Conservation (phyloP, 2,797 vertebrate genomes). For the Microctenopoma steveboyesi region DNA sequence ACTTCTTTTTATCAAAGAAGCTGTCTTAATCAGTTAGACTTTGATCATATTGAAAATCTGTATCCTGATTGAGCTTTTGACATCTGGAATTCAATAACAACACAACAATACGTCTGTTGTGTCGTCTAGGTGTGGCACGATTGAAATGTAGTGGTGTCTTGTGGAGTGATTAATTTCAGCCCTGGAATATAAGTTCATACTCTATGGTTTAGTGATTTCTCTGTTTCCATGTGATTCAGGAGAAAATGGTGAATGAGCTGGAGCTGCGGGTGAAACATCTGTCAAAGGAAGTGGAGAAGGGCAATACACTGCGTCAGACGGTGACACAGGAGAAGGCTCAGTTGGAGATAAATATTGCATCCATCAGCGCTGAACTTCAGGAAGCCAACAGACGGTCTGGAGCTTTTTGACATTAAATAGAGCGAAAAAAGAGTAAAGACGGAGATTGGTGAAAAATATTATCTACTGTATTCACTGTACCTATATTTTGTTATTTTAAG, state of each 20-base stretch:
- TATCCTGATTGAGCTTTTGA: slow-evolving; percentile 26
- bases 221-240: slow-evolving; percentile 76
- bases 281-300: slow-evolving; percentile 89
- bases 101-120: not conserved
- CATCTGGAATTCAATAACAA: slow-evolving; percentile 12
- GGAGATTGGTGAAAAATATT: not conserved
- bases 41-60: slow-evolving; percentile 50
- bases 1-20: slow-evolving; percentile 47
- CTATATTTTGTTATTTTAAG: not conserved
- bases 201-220: slow-evolving; percentile 18
- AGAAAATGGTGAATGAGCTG: slow-evolving; percentile 86
- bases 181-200: slow-evolving; percentile 4
- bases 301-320: slow-evolving; percentile 85
- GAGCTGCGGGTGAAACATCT: slow-evolving; percentile 90
- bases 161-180: not conserved
- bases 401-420: slow-evolving; percentile 4
- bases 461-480: not conserved
- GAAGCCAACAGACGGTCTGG: slow-evolving; percentile 84
- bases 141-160: not conserved
- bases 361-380: slow-evolving; percentile 84
- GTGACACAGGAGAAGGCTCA: slow-evolving; percentile 90
- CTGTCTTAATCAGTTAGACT: slow-evolving; percentile 35
- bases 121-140: not conserved
- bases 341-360: slow-evolving; percentile 84
- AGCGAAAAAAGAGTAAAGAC: not conserved